A percentile compares a stretch with the other conserved stretches of the same genome.
Conservation (phyloP, 2,113 vertebrate genomes). For the Amblyopsis rosae region DNA sequence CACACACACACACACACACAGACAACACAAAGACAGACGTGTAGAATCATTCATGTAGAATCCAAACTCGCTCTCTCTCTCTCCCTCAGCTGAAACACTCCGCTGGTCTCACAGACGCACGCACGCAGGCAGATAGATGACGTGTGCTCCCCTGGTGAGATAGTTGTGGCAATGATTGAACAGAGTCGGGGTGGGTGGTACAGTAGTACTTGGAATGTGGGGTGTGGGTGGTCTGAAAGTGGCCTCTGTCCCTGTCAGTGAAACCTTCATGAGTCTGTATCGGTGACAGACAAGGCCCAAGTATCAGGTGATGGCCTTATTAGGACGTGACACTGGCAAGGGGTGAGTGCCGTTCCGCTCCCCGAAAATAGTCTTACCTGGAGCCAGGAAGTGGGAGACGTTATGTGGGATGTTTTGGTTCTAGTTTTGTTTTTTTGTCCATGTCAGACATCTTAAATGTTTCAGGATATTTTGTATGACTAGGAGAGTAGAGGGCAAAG, state of each 20-base stretch:
- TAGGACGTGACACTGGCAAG: conserved; percentile 68
- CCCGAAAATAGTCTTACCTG: conserved; percentile 40
- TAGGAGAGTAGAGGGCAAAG: neutral
- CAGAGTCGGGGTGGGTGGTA: neutral
- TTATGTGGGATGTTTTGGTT: conserved; percentile 54
- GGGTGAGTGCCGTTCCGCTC: conserved; percentile 67
- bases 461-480: conserved; percentile 24
- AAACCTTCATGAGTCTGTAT: neutral
- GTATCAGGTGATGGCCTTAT: conserved; percentile 73
- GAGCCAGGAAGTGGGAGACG: conserved; percentile 36
- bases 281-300: conserved; percentile 69
- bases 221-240: conserved; percentile 42
- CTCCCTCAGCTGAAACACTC: too few relatives aligned
- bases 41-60: neutral
- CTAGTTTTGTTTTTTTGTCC: conserved; percentile 26
- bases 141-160: conserved; percentile 14
- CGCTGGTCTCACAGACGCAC: conserved; percentile 43
- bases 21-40: neutral
- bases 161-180: conserved; percentile 26
- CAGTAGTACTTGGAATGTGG: conserved; percentile 65
- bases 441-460: conserved; percentile 15
- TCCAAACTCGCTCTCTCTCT: too few relatives aligned
- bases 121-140: conserved; percentile 42
- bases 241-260: neutral
- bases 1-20: neutral